Percentiles rank a stretch among this genome's conserved stretches.
These are phyloP conservation scores for Eupithecia dodoneata DNA, from an alignment of 2,888 invertebrate species.

Conservation along the genomic window DNA sequence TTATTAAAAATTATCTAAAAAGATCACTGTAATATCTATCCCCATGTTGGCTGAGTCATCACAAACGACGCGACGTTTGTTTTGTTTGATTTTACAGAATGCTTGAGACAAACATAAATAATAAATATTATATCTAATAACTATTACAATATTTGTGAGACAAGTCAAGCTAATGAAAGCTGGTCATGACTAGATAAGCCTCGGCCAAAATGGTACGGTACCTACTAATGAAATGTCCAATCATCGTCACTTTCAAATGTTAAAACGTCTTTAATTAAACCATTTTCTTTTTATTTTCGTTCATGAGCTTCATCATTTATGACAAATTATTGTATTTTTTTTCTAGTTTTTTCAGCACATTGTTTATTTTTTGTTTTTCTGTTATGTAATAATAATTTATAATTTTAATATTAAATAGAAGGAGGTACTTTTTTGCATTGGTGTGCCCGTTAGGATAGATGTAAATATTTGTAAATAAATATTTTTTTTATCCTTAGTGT, in stretches of 20 bases:
- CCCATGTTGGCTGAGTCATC: not conserved
- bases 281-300: slow-evolving; percentile 19
- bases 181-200: not conserved
- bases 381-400: too few species aligned
- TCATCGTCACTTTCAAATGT: not conserved
- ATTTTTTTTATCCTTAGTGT: slow-evolving; percentile 38
- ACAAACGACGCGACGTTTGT: not conserved
- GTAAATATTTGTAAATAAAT: not conserved
- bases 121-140: too few species aligned
- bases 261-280: not conserved
- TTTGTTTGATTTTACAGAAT: not conserved
- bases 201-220: not conserved
- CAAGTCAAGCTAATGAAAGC: not conserved
- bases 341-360: too few species aligned
- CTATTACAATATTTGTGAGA: not conserved
- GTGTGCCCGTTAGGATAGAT: too few species aligned
- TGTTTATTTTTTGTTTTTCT: too few species aligned
- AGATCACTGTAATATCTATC: not conserved
- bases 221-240: not conserved
- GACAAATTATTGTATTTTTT: too few species aligned
- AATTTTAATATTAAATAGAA: too few species aligned
- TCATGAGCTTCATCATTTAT: too few species aligned
- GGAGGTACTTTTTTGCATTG: too few species aligned
- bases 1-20: not conserved
- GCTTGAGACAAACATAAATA: not conserved